phyloP scores from a whole-genome alignment of 1,140 invertebrate species.

The Dryas iulia region DNA sequence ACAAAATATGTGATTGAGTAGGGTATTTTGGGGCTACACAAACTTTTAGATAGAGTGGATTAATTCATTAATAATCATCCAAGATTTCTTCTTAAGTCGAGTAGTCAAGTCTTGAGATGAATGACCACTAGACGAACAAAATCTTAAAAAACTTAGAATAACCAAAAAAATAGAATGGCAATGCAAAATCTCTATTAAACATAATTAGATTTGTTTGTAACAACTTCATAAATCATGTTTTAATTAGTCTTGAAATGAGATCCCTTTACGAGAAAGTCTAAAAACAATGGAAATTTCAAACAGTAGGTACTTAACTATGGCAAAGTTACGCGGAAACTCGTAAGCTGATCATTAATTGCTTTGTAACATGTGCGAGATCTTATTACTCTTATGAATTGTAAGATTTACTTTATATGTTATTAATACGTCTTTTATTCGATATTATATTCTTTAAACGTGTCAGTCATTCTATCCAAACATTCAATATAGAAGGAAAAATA shows the following conservation, averaged over 20 bases:
- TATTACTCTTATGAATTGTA: neutral
- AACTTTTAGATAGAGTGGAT: neutral
- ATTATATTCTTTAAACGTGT: too few relatives aligned
- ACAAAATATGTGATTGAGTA: neutral
- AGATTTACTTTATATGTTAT: neutral
- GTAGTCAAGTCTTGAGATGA: neutral
- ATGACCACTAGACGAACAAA: neutral
- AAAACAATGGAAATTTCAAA: conserved; percentile 2
- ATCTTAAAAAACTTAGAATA: neutral
- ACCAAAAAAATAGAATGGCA: too few relatives aligned
- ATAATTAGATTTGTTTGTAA: neutral
- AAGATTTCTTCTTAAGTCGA: neutral
- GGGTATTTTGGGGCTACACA: too few relatives aligned
- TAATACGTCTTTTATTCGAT: too few relatives aligned
- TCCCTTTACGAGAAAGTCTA: neutral
- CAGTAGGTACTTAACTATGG: neutral
- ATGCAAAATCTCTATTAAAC: neutral
- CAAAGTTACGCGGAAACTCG: conserved; percentile 1
- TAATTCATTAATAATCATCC: neutral
- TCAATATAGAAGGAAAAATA: too few relatives aligned
- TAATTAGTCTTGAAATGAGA: neutral
- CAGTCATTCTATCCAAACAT: too few relatives aligned
- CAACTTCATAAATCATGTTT: neutral
- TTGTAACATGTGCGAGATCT: neutral
- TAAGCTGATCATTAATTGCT: neutral